These are phyloP conservation scores for Otocyon megalotis DNA, from an alignment of 2,113 vertebrate species.

Conservation along the genomic window DNA sequence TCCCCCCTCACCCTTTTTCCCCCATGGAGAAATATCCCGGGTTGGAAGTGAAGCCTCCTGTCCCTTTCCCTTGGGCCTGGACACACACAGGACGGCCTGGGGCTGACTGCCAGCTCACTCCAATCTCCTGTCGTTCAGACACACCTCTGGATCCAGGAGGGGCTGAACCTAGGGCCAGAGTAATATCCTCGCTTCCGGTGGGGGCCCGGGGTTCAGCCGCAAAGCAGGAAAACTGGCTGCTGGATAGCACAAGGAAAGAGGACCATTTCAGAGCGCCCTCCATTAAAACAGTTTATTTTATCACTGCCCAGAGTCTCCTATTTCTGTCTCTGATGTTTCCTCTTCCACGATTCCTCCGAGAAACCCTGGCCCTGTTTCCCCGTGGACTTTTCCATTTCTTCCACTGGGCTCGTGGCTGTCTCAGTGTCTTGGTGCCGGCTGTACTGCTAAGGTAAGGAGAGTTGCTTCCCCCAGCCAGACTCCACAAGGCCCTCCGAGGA, in stretches of 20 bases:
- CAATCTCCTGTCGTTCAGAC: constrained; percentile 9
- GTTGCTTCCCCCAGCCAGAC: background rate
- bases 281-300: constrained; percentile 82
- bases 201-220: background rate
- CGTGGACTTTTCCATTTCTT: background rate
- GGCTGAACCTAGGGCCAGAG: background rate
- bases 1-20: background rate
- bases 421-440: background rate
- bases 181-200: background rate
- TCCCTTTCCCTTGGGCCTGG: background rate
- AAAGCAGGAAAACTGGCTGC: constrained; percentile 41
- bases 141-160: constrained; percentile 33
- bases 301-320: constrained; percentile 50
- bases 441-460: background rate
- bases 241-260: constrained; percentile 58
- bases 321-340: constrained; percentile 47
- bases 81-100: background rate
- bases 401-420: background rate
- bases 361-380: background rate
- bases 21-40: background rate
- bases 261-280: constrained; percentile 63
- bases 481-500: background rate
- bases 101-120: constrained; percentile 45
- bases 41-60: background rate
- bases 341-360: background rate